phyloP scores from a whole-genome alignment of 2,888 invertebrate species.

The Trichogramma evanescens region DNA sequence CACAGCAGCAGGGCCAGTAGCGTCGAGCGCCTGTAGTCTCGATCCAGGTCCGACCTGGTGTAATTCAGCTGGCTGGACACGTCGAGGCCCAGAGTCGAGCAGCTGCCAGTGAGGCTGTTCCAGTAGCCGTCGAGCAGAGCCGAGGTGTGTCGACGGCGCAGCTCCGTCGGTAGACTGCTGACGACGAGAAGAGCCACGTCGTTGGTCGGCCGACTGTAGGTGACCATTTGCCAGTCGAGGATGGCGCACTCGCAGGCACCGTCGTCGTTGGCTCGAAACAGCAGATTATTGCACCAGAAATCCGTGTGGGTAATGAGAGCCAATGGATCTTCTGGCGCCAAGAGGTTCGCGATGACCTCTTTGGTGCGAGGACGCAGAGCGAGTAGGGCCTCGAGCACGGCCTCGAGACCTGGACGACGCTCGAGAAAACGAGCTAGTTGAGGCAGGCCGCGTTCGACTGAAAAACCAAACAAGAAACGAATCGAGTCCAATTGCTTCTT shows the following conservation, averaged over 20 bases:
- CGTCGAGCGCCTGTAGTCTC: slow-evolving; percentile 60
- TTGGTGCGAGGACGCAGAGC: slow-evolving; percentile 61
- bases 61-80: slow-evolving; percentile 52
- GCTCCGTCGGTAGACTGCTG: slow-evolving; percentile 66
- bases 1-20: slow-evolving; percentile 69
- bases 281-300: slow-evolving; percentile 76
- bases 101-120: slow-evolving; percentile 56
- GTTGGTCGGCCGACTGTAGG: slow-evolving; percentile 69
- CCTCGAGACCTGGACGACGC: slow-evolving; percentile 58
- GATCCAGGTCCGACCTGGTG: slow-evolving; percentile 50
- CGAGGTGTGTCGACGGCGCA: slow-evolving; percentile 59
- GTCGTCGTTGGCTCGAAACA: slow-evolving; percentile 52
- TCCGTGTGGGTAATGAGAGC: slow-evolving; percentile 75
- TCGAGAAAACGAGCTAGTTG: slow-evolving; percentile 68
- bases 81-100: slow-evolving; percentile 58
- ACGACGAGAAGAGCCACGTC: slow-evolving; percentile 67
- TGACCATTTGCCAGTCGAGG: slow-evolving; percentile 81
- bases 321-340: slow-evolving; percentile 66
- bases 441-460: slow-evolving; percentile 67
- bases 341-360: slow-evolving; percentile 62
- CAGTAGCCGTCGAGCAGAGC: slow-evolving; percentile 66
- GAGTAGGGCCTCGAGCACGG: slow-evolving; percentile 56
- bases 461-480: background rate
- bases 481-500: too few species aligned
- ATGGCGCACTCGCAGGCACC: slow-evolving; percentile 58